A percentile compares a stretch with the other conserved stretches of the same genome.
These are phyloP conservation scores for Sitodiplosis mosellana DNA, from an alignment of 1,140 invertebrate species.

Conservation along the genomic window DNA sequence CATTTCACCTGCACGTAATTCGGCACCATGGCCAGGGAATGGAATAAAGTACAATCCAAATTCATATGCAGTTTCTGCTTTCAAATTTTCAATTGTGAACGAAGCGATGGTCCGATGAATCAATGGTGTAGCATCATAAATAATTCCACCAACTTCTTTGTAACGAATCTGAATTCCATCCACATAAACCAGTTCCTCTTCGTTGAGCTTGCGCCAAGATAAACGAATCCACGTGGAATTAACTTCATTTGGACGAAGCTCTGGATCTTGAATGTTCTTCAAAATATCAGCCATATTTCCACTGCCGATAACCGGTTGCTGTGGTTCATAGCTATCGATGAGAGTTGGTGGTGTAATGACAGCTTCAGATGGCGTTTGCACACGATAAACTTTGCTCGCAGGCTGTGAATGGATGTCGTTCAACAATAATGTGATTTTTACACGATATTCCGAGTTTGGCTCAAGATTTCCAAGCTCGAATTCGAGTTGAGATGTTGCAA, in stretches of 20 bases:
- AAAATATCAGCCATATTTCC: conserved; percentile 13
- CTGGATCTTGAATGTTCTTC: conserved; percentile 35
- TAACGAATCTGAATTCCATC: conserved; percentile 43
- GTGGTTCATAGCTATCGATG: conserved; percentile 5
- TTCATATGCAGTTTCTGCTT: conserved; percentile 52
- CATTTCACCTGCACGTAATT: conserved; percentile 47
- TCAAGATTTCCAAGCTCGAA: conserved; percentile 58
- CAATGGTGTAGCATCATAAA: conserved; percentile 53
- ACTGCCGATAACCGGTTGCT: not conserved
- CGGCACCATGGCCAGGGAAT: conserved; percentile 50
- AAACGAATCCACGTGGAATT: conserved; percentile 60
- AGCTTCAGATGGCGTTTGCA: conserved; percentile 37
- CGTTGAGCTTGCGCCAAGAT: conserved; percentile 61
- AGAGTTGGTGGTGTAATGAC: conserved; percentile 21
- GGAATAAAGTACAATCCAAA: conserved; percentile 60
- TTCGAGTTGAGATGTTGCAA: conserved; percentile 65
- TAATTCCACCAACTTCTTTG: conserved; percentile 46
- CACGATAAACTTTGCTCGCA: conserved; percentile 48
- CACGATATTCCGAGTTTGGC: conserved; percentile 60
- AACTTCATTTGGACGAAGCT: conserved; percentile 47
- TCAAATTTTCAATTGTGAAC: conserved; percentile 51
- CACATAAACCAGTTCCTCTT: conserved; percentile 51
- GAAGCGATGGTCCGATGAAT: conserved; percentile 49
- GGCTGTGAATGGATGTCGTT: conserved; percentile 52
- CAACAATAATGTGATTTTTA: conserved; percentile 57